These are phyloP conservation scores for Morone saxatilis DNA, from an alignment of 2,113 vertebrate species.

Conservation along the genomic window DNA sequence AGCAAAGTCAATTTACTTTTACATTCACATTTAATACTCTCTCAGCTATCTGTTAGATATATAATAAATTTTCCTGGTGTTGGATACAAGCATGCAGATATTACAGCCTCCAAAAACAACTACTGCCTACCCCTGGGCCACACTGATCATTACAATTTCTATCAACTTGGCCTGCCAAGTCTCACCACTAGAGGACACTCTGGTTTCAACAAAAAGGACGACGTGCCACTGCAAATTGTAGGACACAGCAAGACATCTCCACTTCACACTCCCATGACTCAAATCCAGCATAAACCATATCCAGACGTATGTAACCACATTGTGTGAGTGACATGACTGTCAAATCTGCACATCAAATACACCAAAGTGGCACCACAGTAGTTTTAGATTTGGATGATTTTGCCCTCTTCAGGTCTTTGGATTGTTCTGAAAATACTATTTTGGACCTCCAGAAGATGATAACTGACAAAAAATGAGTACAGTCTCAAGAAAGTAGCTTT, in stretches of 20 bases:
- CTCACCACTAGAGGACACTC: conserved; percentile 82
- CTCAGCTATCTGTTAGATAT: neutral
- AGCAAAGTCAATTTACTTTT: neutral
- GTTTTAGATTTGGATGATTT: conserved; percentile 25
- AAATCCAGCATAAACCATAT: conserved; percentile 62
- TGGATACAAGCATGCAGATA: neutral
- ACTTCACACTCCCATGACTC: conserved; percentile 62
- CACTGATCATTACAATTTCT: conserved; percentile 63
- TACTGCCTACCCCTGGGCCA: conserved; percentile 51
- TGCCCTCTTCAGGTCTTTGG: neutral
- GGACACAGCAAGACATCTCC: conserved; percentile 72
- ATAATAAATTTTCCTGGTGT: neutral
- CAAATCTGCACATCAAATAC: conserved; percentile 1
- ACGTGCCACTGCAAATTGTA: conserved; percentile 76
- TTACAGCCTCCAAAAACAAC: conserved; percentile 48
- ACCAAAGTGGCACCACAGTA: neutral
- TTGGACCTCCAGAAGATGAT: conserved; percentile 50
- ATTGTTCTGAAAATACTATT: conserved; percentile 21
- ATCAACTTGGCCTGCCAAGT: conserved; percentile 92
- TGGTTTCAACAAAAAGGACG: conserved; percentile 71
- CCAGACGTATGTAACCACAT: neutral
- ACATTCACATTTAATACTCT: neutral
- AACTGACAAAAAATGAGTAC: conserved; percentile 10
- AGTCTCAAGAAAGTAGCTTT: conserved; percentile 33
- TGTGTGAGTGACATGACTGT: conserved; percentile 8